Evolutionary conservation across 2,797 vertebrate species (phyloP).

Genomic region (Spinibarbus caldwelli): DNA sequence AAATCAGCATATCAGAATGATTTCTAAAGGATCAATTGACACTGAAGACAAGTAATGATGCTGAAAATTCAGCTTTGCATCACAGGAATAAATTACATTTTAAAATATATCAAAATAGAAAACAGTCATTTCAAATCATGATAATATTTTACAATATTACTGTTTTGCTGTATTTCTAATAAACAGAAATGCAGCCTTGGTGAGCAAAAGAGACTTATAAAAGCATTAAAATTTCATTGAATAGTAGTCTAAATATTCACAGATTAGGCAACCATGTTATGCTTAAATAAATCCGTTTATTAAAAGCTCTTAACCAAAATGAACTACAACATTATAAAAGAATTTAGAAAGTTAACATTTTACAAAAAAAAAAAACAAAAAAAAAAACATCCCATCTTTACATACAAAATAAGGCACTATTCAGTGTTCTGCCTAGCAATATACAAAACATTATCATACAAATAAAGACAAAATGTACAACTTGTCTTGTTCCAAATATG

Average conservation of each 20-base stretch:
- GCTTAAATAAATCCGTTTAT: conserved; percentile 79
- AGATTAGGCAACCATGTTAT: conserved; percentile 32
- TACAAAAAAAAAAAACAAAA: too few species aligned
- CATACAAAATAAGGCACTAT: conserved; percentile 85
- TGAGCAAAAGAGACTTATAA: neutral
- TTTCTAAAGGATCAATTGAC: neutral
- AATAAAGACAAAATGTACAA: conserved; percentile 59
- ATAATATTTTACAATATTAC: neutral
- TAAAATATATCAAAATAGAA: neutral
- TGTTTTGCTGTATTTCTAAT: neutral
- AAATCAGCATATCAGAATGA: neutral
- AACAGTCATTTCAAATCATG: too few species aligned
- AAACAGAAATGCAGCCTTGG: too few species aligned
- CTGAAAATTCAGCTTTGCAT: too few species aligned
- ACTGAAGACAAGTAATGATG: neutral
- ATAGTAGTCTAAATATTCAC: neutral
- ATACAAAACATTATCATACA: conserved; percentile 63
- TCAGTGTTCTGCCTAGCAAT: conserved; percentile 63
- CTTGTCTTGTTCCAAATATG: conserved; percentile 22
- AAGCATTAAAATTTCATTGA: neutral
- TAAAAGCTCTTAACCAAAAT: conserved; percentile 76
- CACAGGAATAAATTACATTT: neutral
- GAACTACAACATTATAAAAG: conserved; percentile 73
- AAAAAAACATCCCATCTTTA: conserved; percentile 65
- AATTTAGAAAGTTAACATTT: conserved; percentile 70